phyloP scores from a whole-genome alignment of 2,113 vertebrate species.

The Murina feae region DNA sequence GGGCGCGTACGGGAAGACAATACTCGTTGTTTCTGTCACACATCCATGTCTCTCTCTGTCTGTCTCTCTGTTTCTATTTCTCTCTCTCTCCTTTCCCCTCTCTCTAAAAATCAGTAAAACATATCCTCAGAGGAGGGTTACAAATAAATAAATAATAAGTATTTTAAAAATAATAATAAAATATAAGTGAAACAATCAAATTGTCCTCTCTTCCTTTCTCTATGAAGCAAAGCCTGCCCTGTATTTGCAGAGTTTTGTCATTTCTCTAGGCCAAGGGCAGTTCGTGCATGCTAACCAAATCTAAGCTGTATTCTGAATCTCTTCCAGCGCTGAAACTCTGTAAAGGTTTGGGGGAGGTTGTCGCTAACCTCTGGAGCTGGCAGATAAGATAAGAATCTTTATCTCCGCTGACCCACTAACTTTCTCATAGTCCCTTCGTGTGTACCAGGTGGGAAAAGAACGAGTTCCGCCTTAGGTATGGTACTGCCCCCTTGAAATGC shows the following conservation, averaged over 20 bases:
- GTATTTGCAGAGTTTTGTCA: not conserved
- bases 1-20: not conserved
- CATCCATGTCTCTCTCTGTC: not conserved
- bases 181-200: not conserved
- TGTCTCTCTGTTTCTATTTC: not conserved
- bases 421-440: not conserved
- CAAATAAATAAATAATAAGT: not conserved
- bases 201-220: not conserved
- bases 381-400: not conserved
- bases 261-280: not conserved
- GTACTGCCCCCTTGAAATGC: not conserved
- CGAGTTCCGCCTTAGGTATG: not conserved
- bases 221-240: not conserved
- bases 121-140: not conserved
- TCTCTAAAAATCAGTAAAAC: not conserved
- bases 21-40: not conserved
- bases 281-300: not conserved
- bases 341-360: not conserved
- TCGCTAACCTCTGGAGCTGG: not conserved
- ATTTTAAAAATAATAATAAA: not conserved
- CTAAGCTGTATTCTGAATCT: not conserved
- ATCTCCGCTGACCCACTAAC: not conserved
- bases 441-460: not conserved
- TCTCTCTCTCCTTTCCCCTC: not conserved
- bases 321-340: not conserved